Evolutionary conservation across 2,888 invertebrate genomes (phyloP).

Genomic region (Mesorhabditis belari): DNA sequence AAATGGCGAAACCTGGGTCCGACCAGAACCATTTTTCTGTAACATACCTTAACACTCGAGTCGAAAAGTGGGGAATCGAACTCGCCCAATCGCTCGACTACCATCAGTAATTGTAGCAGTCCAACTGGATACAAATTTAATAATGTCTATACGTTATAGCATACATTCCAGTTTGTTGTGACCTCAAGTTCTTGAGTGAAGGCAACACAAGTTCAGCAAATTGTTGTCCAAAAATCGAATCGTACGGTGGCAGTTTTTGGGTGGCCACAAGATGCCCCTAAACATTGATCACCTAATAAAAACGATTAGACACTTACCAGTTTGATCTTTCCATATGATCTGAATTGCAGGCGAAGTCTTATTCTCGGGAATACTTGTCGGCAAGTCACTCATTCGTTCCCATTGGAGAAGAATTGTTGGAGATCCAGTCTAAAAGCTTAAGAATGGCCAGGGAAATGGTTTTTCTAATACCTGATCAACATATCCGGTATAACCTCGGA

Average conservation of each 20-base stretch:
- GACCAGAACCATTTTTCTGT: no score
- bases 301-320: neutral
- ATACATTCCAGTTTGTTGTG: slow-evolving; percentile 4
- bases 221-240: slow-evolving; percentile 37
- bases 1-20: neutral
- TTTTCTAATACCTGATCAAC: slow-evolving; percentile 17
- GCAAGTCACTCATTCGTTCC: slow-evolving; percentile 1
- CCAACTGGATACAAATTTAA: neutral
- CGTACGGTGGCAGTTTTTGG: slow-evolving; percentile 30
- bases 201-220: slow-evolving; percentile 11
- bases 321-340: slow-evolving; percentile 16
- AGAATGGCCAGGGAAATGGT: neutral
- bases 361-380: slow-evolving; percentile 4
- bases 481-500: slow-evolving; percentile 33
- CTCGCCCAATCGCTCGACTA: neutral
- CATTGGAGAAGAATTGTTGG: slow-evolving; percentile 24
- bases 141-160: neutral
- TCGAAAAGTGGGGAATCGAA: neutral
- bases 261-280: slow-evolving; percentile 8
- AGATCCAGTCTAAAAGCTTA: slow-evolving; percentile 12
- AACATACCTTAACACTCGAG: neutral
- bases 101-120: neutral
- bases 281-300: neutral
- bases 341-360: slow-evolving; percentile 27
- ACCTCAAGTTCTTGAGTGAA: neutral